Conservation (phyloP, 2,888 invertebrate genomes). For the Lymantria dispar region DNA sequence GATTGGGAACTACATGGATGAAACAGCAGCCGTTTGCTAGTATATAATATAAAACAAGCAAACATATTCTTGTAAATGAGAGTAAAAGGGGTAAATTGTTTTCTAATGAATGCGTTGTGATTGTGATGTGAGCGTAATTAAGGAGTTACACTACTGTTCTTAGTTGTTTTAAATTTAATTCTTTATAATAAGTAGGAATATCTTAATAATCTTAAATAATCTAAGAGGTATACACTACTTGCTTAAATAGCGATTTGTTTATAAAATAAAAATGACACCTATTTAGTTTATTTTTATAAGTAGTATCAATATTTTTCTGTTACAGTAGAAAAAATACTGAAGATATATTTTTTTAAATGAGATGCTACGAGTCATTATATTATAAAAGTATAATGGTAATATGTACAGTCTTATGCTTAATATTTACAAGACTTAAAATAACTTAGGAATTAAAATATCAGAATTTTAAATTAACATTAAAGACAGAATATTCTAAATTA, state of each 20-base stretch:
- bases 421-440: slow-evolving; percentile 43
- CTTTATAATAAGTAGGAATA: slow-evolving; percentile 28
- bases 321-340: not conserved
- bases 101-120: too few species aligned
- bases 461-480: slow-evolving; percentile 30
- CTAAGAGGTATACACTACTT: slow-evolving; percentile 31
- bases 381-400: slow-evolving; percentile 17
- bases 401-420: slow-evolving; percentile 48
- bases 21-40: too few species aligned
- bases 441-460: slow-evolving; percentile 29
- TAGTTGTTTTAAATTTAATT: slow-evolving; percentile 13
- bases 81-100: too few species aligned
- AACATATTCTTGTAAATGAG: too few species aligned
- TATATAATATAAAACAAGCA: too few species aligned
- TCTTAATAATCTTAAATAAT: slow-evolving; percentile 20
- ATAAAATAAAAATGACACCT: slow-evolving; percentile 40
- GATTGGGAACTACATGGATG: too few species aligned
- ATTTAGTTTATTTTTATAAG: slow-evolving; percentile 25
- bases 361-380: slow-evolving; percentile 13
- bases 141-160: slow-evolving; percentile 10
- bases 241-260: slow-evolving; percentile 28
- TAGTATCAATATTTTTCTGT: slow-evolving; percentile 1
- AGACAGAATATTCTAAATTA: not conserved
- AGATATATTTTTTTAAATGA: not conserved
- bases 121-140: not conserved